A percentile compares a stretch with the other conserved stretches of the same genome.
Evolutionary conservation across 2,113 vertebrate genomes (phyloP).

Genomic region (Opisthocomus hoazin): DNA sequence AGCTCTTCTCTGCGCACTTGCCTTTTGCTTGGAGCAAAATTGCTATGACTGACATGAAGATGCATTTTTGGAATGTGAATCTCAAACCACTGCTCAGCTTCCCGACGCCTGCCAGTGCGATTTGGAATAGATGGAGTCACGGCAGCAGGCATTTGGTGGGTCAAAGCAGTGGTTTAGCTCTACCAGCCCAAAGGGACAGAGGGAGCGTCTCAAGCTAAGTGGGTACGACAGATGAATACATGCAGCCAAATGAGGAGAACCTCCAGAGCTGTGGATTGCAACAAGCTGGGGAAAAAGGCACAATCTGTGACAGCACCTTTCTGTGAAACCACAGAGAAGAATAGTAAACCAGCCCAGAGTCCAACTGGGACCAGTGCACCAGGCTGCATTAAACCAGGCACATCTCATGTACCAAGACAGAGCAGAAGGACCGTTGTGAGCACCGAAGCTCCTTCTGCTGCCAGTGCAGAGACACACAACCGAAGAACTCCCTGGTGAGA

Average conservation of each 20-base stretch:
- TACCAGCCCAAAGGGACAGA: neutral
- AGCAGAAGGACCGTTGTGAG: neutral
- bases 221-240: neutral
- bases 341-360: neutral
- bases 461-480: neutral
- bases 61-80: neutral
- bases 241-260: neutral
- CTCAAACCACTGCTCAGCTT: neutral
- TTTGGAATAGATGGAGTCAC: neutral
- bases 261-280: neutral
- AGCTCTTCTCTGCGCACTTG: neutral
- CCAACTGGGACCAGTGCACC: neutral
- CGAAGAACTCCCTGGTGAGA: neutral
- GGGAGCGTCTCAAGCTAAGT: neutral
- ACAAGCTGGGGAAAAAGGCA: neutral
- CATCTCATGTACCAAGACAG: neutral
- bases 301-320: neutral
- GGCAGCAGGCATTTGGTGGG: neutral
- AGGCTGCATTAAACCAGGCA: neutral
- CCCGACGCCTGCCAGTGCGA: fast-evolving
- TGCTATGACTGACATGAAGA: neutral
- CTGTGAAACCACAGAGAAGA: neutral
- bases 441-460: neutral
- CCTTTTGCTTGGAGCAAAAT: neutral
- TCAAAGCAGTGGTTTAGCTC: neutral